Percentiles rank a stretch among this genome's conserved stretches.
These are phyloP conservation scores for Ceratina australensis DNA, from an alignment of 1,140 invertebrate genomes.

Conservation along the genomic window DNA sequence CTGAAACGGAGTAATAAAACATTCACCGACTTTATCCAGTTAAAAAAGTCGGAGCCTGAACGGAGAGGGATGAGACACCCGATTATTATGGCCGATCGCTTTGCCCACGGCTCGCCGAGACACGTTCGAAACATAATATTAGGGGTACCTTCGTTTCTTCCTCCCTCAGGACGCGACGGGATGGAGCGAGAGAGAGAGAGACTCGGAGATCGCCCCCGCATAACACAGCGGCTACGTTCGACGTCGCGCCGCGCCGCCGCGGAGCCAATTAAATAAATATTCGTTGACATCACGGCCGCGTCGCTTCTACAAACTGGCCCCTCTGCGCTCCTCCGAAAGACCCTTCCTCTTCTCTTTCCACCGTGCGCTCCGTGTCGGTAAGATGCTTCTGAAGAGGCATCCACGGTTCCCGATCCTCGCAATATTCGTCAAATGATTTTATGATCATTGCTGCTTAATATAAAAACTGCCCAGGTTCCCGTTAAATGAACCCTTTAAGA, in stretches of 20 bases:
- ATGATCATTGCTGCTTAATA: not conserved
- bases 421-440: not conserved
- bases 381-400: slow-evolving; percentile 6
- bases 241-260: slow-evolving; percentile 64
- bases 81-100: slow-evolving; percentile 50
- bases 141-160: slow-evolving; percentile 31
- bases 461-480: too few relatives aligned
- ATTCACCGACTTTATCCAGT: slow-evolving; percentile 31
- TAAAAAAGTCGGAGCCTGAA: slow-evolving; percentile 24
- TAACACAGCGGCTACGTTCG: slow-evolving; percentile 73
- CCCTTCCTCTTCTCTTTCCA: slow-evolving; percentile 37
- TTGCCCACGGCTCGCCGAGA: slow-evolving; percentile 28
- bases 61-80: slow-evolving; percentile 22
- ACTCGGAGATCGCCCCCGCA: slow-evolving; percentile 71
- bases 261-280: slow-evolving; percentile 79
- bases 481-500: too few relatives aligned
- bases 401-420: not conserved
- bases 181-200: not conserved
- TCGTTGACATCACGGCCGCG: slow-evolving; percentile 76
- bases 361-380: not conserved
- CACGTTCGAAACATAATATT: slow-evolving; percentile 48
- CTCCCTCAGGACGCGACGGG: slow-evolving; percentile 2
- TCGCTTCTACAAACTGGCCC: slow-evolving; percentile 76
- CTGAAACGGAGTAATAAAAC: slow-evolving; percentile 31
- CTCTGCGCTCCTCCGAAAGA: slow-evolving; percentile 64